These are phyloP conservation scores for Rattus rattus DNA, from an alignment of 2,113 vertebrate species.

Conservation along the genomic window DNA sequence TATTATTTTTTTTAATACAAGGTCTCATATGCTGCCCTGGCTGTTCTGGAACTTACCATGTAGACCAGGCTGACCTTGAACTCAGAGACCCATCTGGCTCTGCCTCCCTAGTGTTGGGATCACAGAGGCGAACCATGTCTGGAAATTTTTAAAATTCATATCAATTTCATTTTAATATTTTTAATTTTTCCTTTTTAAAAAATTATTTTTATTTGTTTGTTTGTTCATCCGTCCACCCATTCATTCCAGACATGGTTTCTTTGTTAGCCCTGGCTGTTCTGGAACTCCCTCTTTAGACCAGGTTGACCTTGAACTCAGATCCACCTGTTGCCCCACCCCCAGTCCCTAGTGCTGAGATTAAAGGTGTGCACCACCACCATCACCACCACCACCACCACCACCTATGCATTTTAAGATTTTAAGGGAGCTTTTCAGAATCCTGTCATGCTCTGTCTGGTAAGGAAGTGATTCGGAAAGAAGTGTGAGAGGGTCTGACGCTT, in stretches of 20 bases:
- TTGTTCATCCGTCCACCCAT: too few species aligned
- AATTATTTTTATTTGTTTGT: not conserved
- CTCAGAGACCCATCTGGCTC: not conserved
- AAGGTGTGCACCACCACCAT: not conserved
- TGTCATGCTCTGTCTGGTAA: not conserved
- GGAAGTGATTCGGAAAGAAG: not conserved
- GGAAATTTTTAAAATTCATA: not conserved
- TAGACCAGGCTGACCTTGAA: not conserved
- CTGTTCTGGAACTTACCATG: not conserved
- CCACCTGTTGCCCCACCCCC: not conserved
- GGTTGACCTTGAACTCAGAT: not conserved
- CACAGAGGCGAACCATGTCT: not conserved
- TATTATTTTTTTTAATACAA: not conserved
- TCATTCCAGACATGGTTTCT: not conserved
- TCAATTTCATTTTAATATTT: not conserved
- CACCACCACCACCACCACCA: not conserved
- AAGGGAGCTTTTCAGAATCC: not conserved
- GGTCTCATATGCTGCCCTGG: too few species aligned
- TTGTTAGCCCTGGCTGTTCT: not conserved
- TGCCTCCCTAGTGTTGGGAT: not conserved
- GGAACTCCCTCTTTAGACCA: not conserved
- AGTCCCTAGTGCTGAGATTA: not conserved
- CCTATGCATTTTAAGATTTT: not conserved
- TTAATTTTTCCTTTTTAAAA: not conserved
- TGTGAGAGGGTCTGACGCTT: too few species aligned